A percentile compares a stretch with the other conserved stretches of the same genome.
phyloP scores from a whole-genome alignment of 2,888 invertebrate genomes.

The Phragmatobia fuliginosa region DNA sequence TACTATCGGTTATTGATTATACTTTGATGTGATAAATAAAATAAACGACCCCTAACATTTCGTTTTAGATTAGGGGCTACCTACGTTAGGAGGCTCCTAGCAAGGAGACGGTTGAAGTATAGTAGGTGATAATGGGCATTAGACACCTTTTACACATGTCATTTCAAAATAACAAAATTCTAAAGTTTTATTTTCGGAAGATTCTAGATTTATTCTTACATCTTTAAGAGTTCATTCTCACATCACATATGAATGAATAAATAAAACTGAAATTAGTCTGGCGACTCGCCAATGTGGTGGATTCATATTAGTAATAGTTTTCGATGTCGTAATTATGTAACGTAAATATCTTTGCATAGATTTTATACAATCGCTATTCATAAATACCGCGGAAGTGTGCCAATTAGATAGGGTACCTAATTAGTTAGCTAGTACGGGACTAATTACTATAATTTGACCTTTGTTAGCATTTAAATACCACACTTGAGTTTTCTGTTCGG shows the following conservation, averaged over 20 bases:
- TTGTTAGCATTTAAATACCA: too few relatives aligned
- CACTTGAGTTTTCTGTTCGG: too few relatives aligned
- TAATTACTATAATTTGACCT: too few relatives aligned
- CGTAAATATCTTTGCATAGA: not conserved
- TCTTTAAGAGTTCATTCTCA: not conserved
- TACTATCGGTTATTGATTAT: not conserved
- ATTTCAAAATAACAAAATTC: not conserved
- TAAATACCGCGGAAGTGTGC: not conserved
- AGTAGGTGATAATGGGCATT: too few relatives aligned
- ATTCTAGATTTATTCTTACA: not conserved
- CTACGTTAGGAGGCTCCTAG: too few relatives aligned
- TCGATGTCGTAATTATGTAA: not conserved
- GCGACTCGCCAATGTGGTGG: not conserved
- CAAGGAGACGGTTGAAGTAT: too few relatives aligned
- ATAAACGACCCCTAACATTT: too few relatives aligned
- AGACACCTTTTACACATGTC: not conserved
- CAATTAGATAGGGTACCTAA: too few relatives aligned
- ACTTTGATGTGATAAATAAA: too few relatives aligned
- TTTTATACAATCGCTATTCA: not conserved
- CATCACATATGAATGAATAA: not conserved
- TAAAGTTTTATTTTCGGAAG: not conserved
- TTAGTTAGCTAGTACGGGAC: too few relatives aligned
- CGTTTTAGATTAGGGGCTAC: too few relatives aligned
- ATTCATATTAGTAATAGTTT: not conserved
- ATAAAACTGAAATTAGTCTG: not conserved